A percentile compares a stretch with the other conserved stretches of the same genome.
These are phyloP conservation scores for Oedothorax gibbosus DNA, from an alignment of 1,140 invertebrate species.

Conservation along the genomic window DNA sequence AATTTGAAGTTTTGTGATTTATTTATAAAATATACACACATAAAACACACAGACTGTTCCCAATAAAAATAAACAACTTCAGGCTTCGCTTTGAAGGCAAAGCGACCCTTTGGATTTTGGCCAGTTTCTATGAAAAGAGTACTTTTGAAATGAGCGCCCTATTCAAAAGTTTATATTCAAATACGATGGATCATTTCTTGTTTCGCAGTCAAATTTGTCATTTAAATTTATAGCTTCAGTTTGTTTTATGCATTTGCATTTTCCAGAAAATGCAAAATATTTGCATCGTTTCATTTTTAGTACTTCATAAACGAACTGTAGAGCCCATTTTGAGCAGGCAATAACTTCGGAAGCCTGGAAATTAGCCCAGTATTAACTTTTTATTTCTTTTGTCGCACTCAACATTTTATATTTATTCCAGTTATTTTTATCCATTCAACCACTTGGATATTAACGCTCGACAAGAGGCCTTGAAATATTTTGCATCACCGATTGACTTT, in stretches of 20 bases:
- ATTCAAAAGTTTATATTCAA: constrained; percentile 44
- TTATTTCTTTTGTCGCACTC: too few relatives aligned
- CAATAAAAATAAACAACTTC: constrained; percentile 46
- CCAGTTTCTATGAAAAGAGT: constrained; percentile 11
- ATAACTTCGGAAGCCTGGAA: too few relatives aligned
- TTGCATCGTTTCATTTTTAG: constrained; percentile 4
- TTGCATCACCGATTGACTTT: too few relatives aligned
- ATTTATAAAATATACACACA: too few relatives aligned
- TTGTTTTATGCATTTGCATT: constrained; percentile 37
- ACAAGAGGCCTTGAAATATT: too few relatives aligned
- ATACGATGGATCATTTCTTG: constrained; percentile 42
- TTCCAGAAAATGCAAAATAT: constrained; percentile 26
- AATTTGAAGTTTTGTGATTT: too few relatives aligned
- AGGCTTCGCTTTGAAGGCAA: background rate
- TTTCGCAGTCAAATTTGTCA: constrained; percentile 37
- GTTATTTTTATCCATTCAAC: too few relatives aligned
- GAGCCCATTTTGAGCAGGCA: too few relatives aligned
- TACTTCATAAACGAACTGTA: background rate
- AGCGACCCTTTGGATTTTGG: constrained; percentile 36
- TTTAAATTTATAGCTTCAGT: constrained; percentile 27
- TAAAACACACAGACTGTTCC: background rate
- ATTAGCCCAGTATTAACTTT: too few relatives aligned
- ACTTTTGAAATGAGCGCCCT: constrained; percentile 10
- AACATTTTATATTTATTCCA: too few relatives aligned
- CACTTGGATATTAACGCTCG: too few relatives aligned